Percentiles rank a stretch among this genome's conserved stretches.
Evolutionary conservation across 2,113 vertebrate species (phyloP).

Genomic region (Rousettus leschenaultii): DNA sequence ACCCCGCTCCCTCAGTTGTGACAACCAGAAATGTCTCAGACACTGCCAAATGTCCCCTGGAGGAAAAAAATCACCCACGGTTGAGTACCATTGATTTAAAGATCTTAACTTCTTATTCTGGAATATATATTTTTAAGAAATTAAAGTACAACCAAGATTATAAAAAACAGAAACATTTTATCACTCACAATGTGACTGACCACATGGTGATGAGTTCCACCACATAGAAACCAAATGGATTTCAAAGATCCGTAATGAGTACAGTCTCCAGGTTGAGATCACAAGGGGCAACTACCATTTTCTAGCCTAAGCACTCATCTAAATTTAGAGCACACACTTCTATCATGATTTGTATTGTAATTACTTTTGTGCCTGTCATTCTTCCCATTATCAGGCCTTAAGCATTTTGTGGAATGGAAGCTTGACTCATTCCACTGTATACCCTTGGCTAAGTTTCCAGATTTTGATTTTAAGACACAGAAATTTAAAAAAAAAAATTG

Average conservation of each 20-base stretch:
- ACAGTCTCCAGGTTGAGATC: not conserved
- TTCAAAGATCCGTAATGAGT: not conserved
- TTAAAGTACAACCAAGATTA: not conserved
- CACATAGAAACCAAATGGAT: not conserved
- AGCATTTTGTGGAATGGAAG: not conserved
- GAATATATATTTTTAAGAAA: not conserved
- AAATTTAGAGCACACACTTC: not conserved
- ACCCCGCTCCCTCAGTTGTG: not conserved
- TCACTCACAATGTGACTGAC: not conserved
- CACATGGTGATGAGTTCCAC: not conserved
- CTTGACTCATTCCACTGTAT: not conserved
- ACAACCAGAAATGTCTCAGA: not conserved
- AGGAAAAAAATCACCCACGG: not conserved
- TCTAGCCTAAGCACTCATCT: not conserved
- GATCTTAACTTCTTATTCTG: conserved; percentile 20
- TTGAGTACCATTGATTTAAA: not conserved
- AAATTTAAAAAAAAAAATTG: not conserved
- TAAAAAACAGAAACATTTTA: not conserved
- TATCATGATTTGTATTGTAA: not conserved
- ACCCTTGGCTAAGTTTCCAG: not conserved
- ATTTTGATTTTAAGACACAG: not conserved
- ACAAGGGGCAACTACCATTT: not conserved
- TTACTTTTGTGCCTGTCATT: not conserved
- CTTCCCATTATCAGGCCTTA: not conserved
- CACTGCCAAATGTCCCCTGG: not conserved